phyloP scores from a whole-genome alignment of 2,888 invertebrate species.

The Pomacea canaliculata region DNA sequence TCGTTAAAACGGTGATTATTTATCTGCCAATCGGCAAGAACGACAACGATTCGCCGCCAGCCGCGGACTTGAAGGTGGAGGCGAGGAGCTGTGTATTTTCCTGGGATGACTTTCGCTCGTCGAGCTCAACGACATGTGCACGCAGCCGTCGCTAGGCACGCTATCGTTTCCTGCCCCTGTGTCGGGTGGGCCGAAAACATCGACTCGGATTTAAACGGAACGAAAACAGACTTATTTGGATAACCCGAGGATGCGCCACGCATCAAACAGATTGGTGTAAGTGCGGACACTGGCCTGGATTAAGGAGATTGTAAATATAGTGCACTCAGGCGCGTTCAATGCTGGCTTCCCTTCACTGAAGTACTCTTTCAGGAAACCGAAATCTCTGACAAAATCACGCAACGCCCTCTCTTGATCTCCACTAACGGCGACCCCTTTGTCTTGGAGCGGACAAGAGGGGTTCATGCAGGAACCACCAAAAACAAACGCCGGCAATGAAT shows the following conservation, averaged over 20 bases:
- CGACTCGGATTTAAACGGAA: slow-evolving; percentile 24
- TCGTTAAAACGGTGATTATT: slow-evolving; percentile 5
- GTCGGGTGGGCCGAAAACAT: slow-evolving; percentile 25
- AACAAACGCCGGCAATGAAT: too few species aligned
- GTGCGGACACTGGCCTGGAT: not conserved
- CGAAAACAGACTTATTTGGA: slow-evolving; percentile 22
- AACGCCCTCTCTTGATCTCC: not conserved
- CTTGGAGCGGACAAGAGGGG: too few species aligned
- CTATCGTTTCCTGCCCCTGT: slow-evolving; percentile 12
- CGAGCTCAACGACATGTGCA: slow-evolving; percentile 17
- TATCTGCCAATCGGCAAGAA: slow-evolving; percentile 7
- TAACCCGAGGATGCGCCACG: slow-evolving; percentile 13
- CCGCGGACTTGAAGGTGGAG: not conserved
- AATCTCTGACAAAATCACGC: not conserved
- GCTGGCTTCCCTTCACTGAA: not conserved
- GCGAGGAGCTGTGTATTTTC: slow-evolving; percentile 2
- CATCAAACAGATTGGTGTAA: slow-evolving; percentile 10
- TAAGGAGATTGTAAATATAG: slow-evolving; percentile 15
- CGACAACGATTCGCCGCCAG: slow-evolving; percentile 4
- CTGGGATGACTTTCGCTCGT: slow-evolving; percentile 1
- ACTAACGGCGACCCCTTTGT: not conserved
- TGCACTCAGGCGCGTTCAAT: not conserved
- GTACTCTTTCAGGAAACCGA: not conserved
- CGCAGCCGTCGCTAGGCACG: slow-evolving; percentile 19
- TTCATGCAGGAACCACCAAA: too few species aligned